phyloP scores from a whole-genome alignment of 2,113 vertebrate genomes.

The Anguilla rostrata region DNA sequence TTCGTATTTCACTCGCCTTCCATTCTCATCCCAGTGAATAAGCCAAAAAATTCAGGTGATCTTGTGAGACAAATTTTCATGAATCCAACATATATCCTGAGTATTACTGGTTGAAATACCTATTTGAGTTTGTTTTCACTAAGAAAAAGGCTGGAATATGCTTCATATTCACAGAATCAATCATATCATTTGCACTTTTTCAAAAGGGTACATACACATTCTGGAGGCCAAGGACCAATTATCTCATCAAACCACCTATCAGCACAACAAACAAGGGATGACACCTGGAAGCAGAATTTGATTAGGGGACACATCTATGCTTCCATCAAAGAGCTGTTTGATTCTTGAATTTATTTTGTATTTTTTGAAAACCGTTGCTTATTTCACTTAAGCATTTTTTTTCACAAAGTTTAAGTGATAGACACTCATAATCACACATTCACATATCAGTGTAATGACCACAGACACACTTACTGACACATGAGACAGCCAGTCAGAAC shows the following conservation, averaged over 20 bases:
- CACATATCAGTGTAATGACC: background rate
- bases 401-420: background rate
- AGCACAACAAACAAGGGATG: background rate
- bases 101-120: slow-evolving; percentile 18
- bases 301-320: background rate
- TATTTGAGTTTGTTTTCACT: slow-evolving; percentile 7
- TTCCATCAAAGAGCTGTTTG: background rate
- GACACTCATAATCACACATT: background rate
- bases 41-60: slow-evolving; percentile 7
- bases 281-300: background rate
- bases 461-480: background rate
- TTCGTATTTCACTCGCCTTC: background rate
- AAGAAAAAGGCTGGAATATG: slow-evolving; percentile 16
- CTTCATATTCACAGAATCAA: background rate
- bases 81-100: slow-evolving; percentile 23
- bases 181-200: background rate
- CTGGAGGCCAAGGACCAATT: background rate
- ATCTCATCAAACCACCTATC: background rate
- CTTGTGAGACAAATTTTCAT: slow-evolving; percentile 14
- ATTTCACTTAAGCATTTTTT: slow-evolving; percentile 3
- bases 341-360: background rate
- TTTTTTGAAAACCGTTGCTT: background rate
- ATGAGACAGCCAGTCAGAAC: background rate
- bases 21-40: background rate
- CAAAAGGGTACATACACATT: background rate